Percentiles rank a stretch among this genome's conserved stretches.
phyloP scores from a whole-genome alignment of 2,113 vertebrate species.

The Pangasianodon gigas region DNA sequence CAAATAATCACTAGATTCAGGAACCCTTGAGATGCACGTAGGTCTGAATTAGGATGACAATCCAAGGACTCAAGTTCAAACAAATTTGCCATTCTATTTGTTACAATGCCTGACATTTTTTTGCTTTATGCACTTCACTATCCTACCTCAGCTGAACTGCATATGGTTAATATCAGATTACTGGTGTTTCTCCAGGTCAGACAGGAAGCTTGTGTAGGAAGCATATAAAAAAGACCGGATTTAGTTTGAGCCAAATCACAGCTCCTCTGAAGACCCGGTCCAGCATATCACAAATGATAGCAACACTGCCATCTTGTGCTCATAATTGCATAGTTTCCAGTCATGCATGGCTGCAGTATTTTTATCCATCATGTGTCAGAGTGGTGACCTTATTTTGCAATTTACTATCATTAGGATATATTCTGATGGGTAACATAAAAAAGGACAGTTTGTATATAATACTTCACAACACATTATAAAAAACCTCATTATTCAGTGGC shows the following conservation, averaged over 20 bases:
- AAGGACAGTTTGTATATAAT: background rate
- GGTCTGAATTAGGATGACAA: background rate
- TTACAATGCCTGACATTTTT: background rate
- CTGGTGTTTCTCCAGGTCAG: constrained; percentile 1
- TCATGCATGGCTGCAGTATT: background rate
- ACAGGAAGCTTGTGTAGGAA: constrained; percentile 20
- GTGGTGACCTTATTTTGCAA: background rate
- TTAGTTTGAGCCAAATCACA: background rate
- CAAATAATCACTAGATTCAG: background rate
- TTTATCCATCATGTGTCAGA: background rate
- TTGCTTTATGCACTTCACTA: background rate
- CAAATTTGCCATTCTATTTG: background rate
- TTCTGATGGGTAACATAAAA: background rate
- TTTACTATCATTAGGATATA: background rate
- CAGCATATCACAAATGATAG: background rate
- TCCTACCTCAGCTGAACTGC: background rate
- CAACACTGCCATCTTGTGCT: constrained; percentile 44
- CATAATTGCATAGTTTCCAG: background rate
- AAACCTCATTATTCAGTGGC: background rate
- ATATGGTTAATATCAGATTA: background rate
- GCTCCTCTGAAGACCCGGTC: background rate
- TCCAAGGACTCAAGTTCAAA: background rate
- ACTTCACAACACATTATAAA: background rate
- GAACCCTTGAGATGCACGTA: background rate
- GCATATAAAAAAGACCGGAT: background rate